Percentiles rank a stretch among this genome's conserved stretches.
These are phyloP conservation scores for Oegoconia quadripuncta DNA, from an alignment of 2,888 invertebrate genomes.

Conservation along the genomic window DNA sequence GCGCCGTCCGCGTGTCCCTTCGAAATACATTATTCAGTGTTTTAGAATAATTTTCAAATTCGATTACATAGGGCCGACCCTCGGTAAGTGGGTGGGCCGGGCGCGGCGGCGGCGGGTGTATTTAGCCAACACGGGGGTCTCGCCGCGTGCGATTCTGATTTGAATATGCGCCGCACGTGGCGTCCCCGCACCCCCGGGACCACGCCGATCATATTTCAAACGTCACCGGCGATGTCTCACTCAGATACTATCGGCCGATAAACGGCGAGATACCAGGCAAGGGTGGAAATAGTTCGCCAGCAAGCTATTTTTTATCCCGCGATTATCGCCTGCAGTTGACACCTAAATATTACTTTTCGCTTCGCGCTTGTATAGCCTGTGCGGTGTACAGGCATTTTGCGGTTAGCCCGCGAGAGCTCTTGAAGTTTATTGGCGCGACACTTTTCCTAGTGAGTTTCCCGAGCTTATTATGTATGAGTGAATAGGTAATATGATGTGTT, in stretches of 20 bases:
- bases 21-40: slow-evolving; percentile 79
- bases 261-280: slow-evolving; percentile 67
- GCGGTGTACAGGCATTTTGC: slow-evolving; percentile 58
- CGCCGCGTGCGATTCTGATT: slow-evolving; percentile 76
- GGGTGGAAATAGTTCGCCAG: slow-evolving; percentile 68
- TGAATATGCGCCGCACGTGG: slow-evolving; percentile 78
- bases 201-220: slow-evolving; percentile 78
- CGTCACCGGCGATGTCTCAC: slow-evolving; percentile 78
- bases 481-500: slow-evolving; percentile 4
- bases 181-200: slow-evolving; percentile 67
- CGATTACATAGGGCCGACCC: slow-evolving; percentile 79
- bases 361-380: slow-evolving; percentile 35
- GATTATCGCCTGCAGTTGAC: slow-evolving; percentile 78
- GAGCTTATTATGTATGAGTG: slow-evolving; percentile 35
- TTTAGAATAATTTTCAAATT: slow-evolving; percentile 80
- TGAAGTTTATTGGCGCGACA: slow-evolving; percentile 62
- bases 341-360: slow-evolving; percentile 76
- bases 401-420: slow-evolving; percentile 53
- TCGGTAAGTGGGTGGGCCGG: slow-evolving; percentile 74
- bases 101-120: slow-evolving; percentile 67
- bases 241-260: slow-evolving; percentile 77
- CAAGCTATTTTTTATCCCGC: slow-evolving; percentile 71
- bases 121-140: slow-evolving; percentile 79
- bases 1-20: slow-evolving; percentile 56
- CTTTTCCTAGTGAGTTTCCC: slow-evolving; percentile 45